These are phyloP conservation scores for Drosophila fuyamai DNA, from an alignment of 1,140 invertebrate genomes.

Conservation along the genomic window DNA sequence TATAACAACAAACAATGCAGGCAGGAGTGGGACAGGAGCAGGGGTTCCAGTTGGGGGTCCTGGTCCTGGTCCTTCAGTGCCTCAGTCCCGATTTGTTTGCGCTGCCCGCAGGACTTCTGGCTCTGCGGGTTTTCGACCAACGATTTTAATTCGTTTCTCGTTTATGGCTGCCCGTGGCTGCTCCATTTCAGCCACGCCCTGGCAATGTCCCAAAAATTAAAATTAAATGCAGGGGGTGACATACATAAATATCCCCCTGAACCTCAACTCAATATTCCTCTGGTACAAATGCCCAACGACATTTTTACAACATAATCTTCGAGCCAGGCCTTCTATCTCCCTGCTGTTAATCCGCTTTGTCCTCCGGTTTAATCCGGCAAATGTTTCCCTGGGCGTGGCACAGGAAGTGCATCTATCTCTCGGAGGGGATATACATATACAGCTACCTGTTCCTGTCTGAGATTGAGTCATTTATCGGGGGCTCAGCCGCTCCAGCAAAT, in stretches of 20 bases:
- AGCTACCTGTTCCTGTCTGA: slow-evolving; percentile 24
- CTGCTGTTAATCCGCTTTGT: slow-evolving; percentile 61
- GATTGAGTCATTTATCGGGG: slow-evolving; percentile 7
- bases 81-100: slow-evolving; percentile 12
- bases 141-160: slow-evolving; percentile 35
- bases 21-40: slow-evolving; percentile 23
- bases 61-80: slow-evolving; percentile 8
- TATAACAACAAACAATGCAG: slow-evolving; percentile 80
- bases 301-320: slow-evolving; percentile 72
- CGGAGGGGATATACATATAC: slow-evolving; percentile 5
- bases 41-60: slow-evolving; percentile 16
- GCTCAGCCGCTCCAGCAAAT: slow-evolving; percentile 24
- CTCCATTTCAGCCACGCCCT: slow-evolving; percentile 72
- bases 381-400: slow-evolving; percentile 71
- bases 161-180: slow-evolving; percentile 28
- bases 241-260: slow-evolving; percentile 1
- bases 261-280: slow-evolving; percentile 5
- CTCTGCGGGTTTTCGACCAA: slow-evolving; percentile 62
- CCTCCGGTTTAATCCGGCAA: slow-evolving; percentile 62
- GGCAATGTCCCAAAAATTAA: slow-evolving; percentile 25
- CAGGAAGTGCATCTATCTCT: slow-evolving; percentile 62
- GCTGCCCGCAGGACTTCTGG: slow-evolving; percentile 62
- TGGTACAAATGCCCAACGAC: slow-evolving; percentile 55
- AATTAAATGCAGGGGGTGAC: slow-evolving; percentile 45
- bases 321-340: slow-evolving; percentile 25